These are phyloP conservation scores for Cromileptes altivelis DNA, from an alignment of 2,113 vertebrate genomes.

Conservation along the genomic window DNA sequence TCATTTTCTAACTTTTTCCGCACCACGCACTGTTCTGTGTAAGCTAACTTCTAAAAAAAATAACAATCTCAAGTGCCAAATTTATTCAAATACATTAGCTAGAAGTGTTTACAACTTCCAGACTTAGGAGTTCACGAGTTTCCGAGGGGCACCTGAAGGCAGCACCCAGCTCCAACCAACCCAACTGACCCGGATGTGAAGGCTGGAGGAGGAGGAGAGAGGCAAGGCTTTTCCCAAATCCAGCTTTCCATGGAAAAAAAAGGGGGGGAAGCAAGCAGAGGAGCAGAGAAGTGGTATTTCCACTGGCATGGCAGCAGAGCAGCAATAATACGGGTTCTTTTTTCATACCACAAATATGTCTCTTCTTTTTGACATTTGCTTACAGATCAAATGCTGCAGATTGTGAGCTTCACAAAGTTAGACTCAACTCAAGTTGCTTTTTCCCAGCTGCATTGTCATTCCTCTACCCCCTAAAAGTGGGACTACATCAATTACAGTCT, in stretches of 20 bases:
- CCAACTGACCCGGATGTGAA: constrained; percentile 86
- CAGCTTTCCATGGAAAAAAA: constrained; percentile 74
- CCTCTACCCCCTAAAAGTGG: constrained; percentile 15
- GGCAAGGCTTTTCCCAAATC: constrained; percentile 73
- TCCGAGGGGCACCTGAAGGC: constrained; percentile 58
- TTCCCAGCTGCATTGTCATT: constrained; percentile 15
- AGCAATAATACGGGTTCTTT: constrained; percentile 29
- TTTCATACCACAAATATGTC: constrained; percentile 54
- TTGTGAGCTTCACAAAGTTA: constrained; percentile 1
- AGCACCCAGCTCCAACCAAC: constrained; percentile 64
- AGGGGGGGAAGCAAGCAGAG: constrained; percentile 18
- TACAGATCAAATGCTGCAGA: constrained; percentile 10
- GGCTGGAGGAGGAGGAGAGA: constrained; percentile 71
- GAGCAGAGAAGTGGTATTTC: constrained; percentile 60
- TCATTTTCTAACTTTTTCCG: not conserved
- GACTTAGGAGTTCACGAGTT: not conserved
- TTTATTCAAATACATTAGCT: not conserved
- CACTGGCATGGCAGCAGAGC: constrained; percentile 49
- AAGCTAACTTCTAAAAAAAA: not conserved
- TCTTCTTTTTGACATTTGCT: constrained; percentile 40
- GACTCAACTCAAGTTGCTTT: constrained; percentile 3
- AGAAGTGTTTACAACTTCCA: constrained; percentile 2
- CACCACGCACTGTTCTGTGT: no score
- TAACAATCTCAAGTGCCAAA: not conserved
- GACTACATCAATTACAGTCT: not conserved